phyloP scores from a whole-genome alignment of 2,888 invertebrate species.

The Venustoraphidia nigricollis region DNA sequence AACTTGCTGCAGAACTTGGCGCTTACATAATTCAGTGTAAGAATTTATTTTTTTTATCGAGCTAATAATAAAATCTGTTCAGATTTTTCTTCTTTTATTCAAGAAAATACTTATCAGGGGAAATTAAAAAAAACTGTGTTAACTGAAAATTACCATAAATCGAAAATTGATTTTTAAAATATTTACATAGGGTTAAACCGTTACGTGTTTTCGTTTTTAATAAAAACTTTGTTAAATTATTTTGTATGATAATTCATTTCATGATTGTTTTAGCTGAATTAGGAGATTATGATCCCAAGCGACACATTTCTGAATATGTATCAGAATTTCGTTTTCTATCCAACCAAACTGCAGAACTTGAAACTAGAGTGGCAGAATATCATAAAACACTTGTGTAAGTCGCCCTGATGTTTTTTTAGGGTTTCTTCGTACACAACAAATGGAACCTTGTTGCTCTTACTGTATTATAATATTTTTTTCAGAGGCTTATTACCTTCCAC shows the following conservation, averaged over 20 bases:
- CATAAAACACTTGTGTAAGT: constrained; percentile 79
- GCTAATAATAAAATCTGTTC: neutral
- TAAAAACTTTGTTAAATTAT: neutral
- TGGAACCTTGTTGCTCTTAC: neutral
- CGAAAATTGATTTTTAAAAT: too few species aligned
- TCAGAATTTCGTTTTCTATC: constrained; percentile 88
- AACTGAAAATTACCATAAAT: too few species aligned
- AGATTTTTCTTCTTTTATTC: too few species aligned
- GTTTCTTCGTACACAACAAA: too few species aligned
- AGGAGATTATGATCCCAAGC: constrained; percentile 81
- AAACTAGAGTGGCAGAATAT: constrained; percentile 71
- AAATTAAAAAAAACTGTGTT: too few species aligned
- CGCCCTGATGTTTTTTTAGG: neutral
- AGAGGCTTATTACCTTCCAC: constrained; percentile 82
- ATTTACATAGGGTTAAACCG: too few species aligned
- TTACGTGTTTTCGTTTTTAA: too few species aligned
- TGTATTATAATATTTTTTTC: constrained; percentile 16
- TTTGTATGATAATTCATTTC: neutral
- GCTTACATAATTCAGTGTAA: constrained; percentile 91
- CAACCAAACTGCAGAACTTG: constrained; percentile 83
- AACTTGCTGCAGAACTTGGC: constrained; percentile 81
- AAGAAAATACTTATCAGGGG: too few species aligned
- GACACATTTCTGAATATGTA: constrained; percentile 81
- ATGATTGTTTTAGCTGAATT: constrained; percentile 64
- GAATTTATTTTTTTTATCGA: constrained; percentile 24